Conservation (phyloP, 2,113 vertebrate genomes). For the Glaucomys volans region DNA sequence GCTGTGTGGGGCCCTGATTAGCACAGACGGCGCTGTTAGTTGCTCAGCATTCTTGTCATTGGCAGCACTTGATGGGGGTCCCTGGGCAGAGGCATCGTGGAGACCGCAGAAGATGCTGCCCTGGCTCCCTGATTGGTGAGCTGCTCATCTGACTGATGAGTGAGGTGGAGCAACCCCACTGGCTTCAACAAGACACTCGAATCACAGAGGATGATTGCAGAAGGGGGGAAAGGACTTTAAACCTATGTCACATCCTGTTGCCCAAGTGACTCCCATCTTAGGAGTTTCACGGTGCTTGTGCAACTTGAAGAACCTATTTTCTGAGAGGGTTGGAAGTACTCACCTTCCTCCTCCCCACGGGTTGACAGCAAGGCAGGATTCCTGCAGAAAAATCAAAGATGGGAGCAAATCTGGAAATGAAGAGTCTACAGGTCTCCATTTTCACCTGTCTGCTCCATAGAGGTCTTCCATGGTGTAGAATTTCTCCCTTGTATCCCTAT, state of each 20-base stretch:
- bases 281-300: not conserved
- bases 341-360: not conserved
- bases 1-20: slow-evolving; percentile 82
- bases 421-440: rapidly evolving
- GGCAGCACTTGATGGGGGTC: slow-evolving; percentile 78
- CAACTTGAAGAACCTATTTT: slow-evolving; percentile 10
- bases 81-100: slow-evolving; percentile 75
- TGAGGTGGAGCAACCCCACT: slow-evolving; percentile 82
- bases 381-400: not conserved
- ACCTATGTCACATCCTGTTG: slow-evolving; percentile 69
- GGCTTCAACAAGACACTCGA: slow-evolving; percentile 82
- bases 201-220: slow-evolving; percentile 79
- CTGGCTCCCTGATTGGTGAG: slow-evolving; percentile 78
- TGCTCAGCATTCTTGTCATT: not conserved
- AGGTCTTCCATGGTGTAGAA: not conserved
- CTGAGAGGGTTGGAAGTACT: not conserved
- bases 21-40: slow-evolving; percentile 48
- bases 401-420: not conserved
- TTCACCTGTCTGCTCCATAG: not conserved
- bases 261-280: slow-evolving; percentile 67
- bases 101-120: slow-evolving; percentile 55
- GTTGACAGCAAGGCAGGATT: not conserved
- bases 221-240: slow-evolving; percentile 51
- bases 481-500: not conserved
- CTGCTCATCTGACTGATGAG: slow-evolving; percentile 78